These are phyloP conservation scores for Valencia hispanica DNA, from an alignment of 2,797 vertebrate species.

Conservation along the genomic window DNA sequence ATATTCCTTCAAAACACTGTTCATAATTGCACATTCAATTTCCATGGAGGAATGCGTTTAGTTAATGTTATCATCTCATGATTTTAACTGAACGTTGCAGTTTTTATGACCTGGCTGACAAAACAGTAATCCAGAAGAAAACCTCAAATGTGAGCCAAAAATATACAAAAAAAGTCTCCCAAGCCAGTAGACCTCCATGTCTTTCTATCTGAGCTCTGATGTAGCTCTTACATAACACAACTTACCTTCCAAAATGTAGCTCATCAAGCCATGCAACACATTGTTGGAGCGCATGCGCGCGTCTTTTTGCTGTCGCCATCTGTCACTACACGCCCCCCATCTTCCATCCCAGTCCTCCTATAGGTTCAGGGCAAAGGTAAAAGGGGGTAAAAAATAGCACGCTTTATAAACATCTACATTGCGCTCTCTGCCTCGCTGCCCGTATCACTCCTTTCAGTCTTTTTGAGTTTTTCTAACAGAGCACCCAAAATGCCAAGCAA, in stretches of 20 bases:
- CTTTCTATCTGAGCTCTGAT: conserved; percentile 26
- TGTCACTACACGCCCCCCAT: conserved; percentile 54
- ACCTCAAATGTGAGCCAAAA: conserved; percentile 30
- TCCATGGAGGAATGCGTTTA: background rate
- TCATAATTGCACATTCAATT: background rate
- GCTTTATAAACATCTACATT: conserved; percentile 69
- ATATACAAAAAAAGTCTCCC: too few relatives aligned
- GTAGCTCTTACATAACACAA: conserved; percentile 54
- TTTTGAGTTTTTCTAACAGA: conserved; percentile 14
- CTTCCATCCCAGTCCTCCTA: conserved; percentile 44
- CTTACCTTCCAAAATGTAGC: conserved; percentile 18
- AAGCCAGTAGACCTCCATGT: conserved; percentile 5
- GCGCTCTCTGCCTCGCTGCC: conserved; percentile 21
- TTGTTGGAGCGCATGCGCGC: conserved; percentile 23
- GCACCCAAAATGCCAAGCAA: conserved; percentile 78
- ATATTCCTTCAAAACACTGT: conserved; percentile 31
- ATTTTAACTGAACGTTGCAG: background rate
- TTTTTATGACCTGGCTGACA: background rate
- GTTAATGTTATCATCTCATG: background rate
- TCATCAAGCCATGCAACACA: conserved; percentile 27
- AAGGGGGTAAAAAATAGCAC: conserved; percentile 13
- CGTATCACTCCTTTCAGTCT: conserved; percentile 10
- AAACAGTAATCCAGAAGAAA: background rate
- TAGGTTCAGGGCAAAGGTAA: conserved; percentile 64
- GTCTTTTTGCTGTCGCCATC: conserved; percentile 4